Evolutionary conservation across 2,888 invertebrate genomes (phyloP).

Genomic region (Sinhomidia bicolor): DNA sequence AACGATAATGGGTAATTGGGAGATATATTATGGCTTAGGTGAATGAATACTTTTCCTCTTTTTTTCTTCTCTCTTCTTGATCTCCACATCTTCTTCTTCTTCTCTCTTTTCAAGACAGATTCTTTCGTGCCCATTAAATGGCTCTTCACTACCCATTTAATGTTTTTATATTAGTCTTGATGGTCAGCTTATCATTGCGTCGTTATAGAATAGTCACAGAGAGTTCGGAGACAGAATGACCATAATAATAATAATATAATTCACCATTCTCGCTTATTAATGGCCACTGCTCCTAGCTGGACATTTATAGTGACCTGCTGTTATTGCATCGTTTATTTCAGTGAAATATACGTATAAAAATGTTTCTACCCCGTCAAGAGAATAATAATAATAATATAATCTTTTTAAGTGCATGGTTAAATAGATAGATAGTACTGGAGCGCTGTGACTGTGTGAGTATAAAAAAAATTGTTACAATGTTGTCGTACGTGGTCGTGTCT

Average conservation of each 20-base stretch:
- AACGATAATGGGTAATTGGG: constrained; percentile 70
- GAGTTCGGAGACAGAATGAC: constrained; percentile 33
- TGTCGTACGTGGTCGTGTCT: constrained; percentile 52
- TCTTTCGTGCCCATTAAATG: constrained; percentile 63
- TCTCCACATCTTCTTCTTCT: constrained; percentile 20
- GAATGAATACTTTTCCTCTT: constrained; percentile 43
- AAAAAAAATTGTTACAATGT: constrained; percentile 31
- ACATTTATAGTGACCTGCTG: constrained; percentile 59
- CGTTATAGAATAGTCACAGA: constrained; percentile 24
- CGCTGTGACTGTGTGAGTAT: no score
- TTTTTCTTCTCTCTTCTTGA: no score
- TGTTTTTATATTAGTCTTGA: constrained; percentile 62
- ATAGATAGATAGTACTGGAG: not conserved
- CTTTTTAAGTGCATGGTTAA: not conserved
- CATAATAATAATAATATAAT: constrained; percentile 57
- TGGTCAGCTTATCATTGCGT: constrained; percentile 58
- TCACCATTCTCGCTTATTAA: constrained; percentile 68
- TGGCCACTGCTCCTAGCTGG: constrained; percentile 47
- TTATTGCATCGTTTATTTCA: constrained; percentile 51
- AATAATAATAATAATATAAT: no score
- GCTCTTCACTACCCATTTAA: constrained; percentile 70
- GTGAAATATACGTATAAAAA: not conserved
- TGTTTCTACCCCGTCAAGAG: not conserved
- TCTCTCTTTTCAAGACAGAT: constrained; percentile 45
- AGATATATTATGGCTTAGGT: constrained; percentile 51